Evolutionary conservation across 64 coral and sea anemone species (phyloP).

Genomic region (Acropora yongei): DNA sequence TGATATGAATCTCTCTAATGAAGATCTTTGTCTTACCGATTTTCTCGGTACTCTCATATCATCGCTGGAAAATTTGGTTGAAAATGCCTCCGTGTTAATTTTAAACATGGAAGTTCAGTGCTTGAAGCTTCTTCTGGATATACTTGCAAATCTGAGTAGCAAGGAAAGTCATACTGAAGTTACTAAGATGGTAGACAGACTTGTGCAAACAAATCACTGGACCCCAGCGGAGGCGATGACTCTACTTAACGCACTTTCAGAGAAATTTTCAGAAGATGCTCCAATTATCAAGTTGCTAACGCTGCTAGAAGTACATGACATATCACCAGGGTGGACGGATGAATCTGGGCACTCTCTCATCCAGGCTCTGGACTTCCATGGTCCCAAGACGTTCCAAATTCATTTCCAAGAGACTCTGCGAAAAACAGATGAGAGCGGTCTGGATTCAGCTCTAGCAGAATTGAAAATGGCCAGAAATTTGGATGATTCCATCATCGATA

Average conservation of each 20-base stretch:
- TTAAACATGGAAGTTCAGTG: not conserved
- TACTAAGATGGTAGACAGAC: not conserved
- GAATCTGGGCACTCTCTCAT: constrained; percentile 4
- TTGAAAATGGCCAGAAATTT: not conserved
- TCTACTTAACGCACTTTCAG: not conserved
- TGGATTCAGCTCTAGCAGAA: not conserved
- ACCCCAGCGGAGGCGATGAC: not conserved
- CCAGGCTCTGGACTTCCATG: not conserved
- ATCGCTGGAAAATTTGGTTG: not conserved
- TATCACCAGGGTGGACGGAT: constrained; percentile 15
- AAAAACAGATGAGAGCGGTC: not conserved
- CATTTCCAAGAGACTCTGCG: not conserved
- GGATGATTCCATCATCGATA: constrained; percentile 1
- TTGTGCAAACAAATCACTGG: constrained; percentile 8
- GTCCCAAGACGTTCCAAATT: not conserved
- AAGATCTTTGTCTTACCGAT: not conserved
- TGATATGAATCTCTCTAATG: not conserved
- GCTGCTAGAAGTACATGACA: not conserved
- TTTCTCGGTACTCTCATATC: not conserved
- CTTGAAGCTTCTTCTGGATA: not conserved
- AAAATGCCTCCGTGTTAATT: not conserved
- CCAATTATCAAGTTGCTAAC: not conserved
- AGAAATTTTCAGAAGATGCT: constrained; percentile 4
- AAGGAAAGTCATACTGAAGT: not conserved
- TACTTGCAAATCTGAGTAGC: not conserved